Evolutionary conservation across 2,113 vertebrate species (phyloP).

Genomic region (Ictalurus furcatus): DNA sequence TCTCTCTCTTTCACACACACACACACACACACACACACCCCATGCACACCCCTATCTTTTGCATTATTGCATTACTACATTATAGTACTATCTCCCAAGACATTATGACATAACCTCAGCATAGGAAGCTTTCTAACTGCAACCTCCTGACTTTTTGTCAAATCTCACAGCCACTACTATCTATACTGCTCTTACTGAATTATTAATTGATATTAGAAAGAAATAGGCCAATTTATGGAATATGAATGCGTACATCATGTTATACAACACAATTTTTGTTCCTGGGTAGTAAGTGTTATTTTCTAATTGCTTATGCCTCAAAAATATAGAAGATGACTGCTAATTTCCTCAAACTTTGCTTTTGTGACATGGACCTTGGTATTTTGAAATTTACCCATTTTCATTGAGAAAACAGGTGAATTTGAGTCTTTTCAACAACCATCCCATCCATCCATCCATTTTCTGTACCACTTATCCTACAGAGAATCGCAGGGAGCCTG

Average conservation of each 20-base stretch:
- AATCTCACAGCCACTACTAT: neutral
- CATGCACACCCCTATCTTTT: neutral
- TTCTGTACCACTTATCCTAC: too few species aligned
- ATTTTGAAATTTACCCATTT: too few species aligned
- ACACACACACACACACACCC: slow-evolving; percentile 29
- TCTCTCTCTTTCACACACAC: neutral
- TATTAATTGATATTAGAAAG: neutral
- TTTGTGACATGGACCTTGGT: neutral
- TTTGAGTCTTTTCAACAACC: too few species aligned
- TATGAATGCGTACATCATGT: neutral
- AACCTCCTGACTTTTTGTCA: neutral
- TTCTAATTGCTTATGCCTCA: neutral
- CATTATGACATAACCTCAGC: neutral
- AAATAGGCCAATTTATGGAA: neutral
- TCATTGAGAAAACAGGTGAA: too few species aligned
- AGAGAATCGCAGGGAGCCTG: too few species aligned
- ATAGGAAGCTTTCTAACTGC: slow-evolving; percentile 11
- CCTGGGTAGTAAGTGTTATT: neutral
- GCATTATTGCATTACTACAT: slow-evolving; percentile 12
- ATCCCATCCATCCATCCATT: too few species aligned
- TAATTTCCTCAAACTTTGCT: neutral
- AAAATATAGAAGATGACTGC: neutral
- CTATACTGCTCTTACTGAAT: neutral
- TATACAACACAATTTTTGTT: neutral
- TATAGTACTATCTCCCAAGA: neutral